Percentiles rank a stretch among this genome's conserved stretches.
These are phyloP conservation scores for Urocolius indicus DNA, from an alignment of 2,113 vertebrate species.

Conservation along the genomic window DNA sequence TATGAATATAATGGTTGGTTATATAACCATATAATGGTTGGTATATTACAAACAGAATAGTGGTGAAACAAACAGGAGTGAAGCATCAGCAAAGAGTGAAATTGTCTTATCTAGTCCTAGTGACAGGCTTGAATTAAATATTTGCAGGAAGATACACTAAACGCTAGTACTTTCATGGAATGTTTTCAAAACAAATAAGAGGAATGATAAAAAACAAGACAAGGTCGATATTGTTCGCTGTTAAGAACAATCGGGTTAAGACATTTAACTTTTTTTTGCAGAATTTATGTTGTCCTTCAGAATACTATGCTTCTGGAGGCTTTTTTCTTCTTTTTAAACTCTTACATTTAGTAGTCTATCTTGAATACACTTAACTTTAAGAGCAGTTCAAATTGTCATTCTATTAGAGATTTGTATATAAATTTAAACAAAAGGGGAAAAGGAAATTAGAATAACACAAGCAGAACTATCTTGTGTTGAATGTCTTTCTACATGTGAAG, in stretches of 20 bases:
- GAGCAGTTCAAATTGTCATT: background rate
- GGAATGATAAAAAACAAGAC: background rate
- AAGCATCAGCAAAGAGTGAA: background rate
- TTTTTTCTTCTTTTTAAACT: background rate
- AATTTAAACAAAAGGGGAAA: background rate
- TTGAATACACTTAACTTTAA: background rate
- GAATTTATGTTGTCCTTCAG: background rate
- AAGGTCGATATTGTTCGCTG: background rate
- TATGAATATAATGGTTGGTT: background rate
- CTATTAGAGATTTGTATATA: background rate
- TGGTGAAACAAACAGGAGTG: background rate
- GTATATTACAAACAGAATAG: background rate
- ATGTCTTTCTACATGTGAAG: accelerated
- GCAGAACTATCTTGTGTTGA: background rate
- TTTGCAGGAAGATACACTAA: background rate
- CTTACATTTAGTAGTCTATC: background rate
- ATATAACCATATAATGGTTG: too few relatives aligned
- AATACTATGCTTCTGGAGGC: accelerated
- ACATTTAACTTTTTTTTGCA: background rate
- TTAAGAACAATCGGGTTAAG: background rate
- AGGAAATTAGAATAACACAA: background rate
- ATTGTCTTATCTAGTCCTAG: background rate
- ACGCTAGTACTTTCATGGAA: background rate
- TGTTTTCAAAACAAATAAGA: background rate
- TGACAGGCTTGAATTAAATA: background rate